Evolutionary conservation across 1,140 invertebrate genomes (phyloP).

Genomic region (Mya arenaria): DNA sequence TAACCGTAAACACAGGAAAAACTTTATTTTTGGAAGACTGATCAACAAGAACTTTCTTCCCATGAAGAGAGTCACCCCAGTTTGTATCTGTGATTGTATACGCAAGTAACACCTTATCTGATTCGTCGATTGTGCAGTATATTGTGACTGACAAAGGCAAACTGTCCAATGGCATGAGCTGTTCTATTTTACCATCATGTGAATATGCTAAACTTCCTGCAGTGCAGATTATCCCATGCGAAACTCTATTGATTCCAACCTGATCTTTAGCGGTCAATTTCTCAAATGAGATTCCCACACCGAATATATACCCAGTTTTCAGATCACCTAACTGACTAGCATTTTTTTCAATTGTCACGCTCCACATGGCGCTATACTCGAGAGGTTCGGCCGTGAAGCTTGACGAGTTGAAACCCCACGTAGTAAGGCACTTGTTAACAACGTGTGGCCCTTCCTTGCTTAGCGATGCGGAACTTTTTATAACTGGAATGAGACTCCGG

Average conservation of each 20-base stretch:
- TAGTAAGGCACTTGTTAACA: conserved; percentile 71
- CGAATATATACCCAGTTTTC: conserved; percentile 75
- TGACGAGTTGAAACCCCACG: conserved; percentile 77
- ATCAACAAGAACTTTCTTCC: conserved; percentile 67
- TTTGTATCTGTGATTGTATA: conserved; percentile 67
- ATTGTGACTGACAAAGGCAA: conserved; percentile 73
- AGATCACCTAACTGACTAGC: conserved; percentile 71
- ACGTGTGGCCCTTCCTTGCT: conserved; percentile 66
- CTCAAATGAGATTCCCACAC: conserved; percentile 71
- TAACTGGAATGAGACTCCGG: conserved; percentile 67
- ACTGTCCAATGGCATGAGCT: conserved; percentile 67
- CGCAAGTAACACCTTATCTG: conserved; percentile 64
- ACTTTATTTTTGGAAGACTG: conserved; percentile 48
- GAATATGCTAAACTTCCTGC: conserved; percentile 69
- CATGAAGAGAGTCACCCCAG: conserved; percentile 66
- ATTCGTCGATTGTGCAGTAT: conserved; percentile 62
- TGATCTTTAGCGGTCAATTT: conserved; percentile 71
- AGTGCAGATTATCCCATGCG: conserved; percentile 72
- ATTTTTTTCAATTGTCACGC: conserved; percentile 74
- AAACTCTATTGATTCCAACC: conserved; percentile 70
- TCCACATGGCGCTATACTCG: conserved; percentile 66
- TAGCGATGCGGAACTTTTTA: conserved; percentile 68
- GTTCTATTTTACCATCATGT: conserved; percentile 66
- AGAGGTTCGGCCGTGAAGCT: conserved; percentile 74
- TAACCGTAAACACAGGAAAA: conserved; percentile 78